phyloP scores from a whole-genome alignment of 2,797 vertebrate genomes.

The Tragelaphus eurycerus region DNA sequence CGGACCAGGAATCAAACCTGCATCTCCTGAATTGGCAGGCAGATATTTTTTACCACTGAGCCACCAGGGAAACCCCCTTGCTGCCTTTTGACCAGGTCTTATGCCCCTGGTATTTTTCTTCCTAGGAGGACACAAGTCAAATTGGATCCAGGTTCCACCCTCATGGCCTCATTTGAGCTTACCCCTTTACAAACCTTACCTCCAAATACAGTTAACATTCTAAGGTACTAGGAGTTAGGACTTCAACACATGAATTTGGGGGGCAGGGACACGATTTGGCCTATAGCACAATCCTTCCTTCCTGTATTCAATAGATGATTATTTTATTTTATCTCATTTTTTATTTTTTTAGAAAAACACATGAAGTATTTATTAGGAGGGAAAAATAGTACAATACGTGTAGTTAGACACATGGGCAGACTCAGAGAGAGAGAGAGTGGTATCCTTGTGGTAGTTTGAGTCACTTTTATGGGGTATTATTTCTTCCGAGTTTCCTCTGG shows the following conservation, averaged over 20 bases:
- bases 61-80: neutral
- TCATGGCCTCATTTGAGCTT: neutral
- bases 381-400: neutral
- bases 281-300: neutral
- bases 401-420: neutral
- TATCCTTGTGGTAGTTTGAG: neutral
- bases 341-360: neutral
- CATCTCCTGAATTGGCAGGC: neutral
- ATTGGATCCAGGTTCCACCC: no score
- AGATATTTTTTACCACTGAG: neutral
- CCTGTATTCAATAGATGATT: neutral
- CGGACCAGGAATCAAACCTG: neutral
- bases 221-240: neutral
- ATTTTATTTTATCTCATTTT: neutral
- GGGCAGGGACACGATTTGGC: neutral
- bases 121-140: neutral
- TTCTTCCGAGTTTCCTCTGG: neutral
- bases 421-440: neutral
- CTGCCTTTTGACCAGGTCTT: neutral
- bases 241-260: neutral
- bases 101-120: neutral
- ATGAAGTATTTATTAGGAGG: neutral
- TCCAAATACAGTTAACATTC: neutral
- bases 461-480: neutral
- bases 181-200: neutral